Base-by-base conservation (phyloP, 2,797 vertebrate genomes). In the Rallus crepitans region DNA sequence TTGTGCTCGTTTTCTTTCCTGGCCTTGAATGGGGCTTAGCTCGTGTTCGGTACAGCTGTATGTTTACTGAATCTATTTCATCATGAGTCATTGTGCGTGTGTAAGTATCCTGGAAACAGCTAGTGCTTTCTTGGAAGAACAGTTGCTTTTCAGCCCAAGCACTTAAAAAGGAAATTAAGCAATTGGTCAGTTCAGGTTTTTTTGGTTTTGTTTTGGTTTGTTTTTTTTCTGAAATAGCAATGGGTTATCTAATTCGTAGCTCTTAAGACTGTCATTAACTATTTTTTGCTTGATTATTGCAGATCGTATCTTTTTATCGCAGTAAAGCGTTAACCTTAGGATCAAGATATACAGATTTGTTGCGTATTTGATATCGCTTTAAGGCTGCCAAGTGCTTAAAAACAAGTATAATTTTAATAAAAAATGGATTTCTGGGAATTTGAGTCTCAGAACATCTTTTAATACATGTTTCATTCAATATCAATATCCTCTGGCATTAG, bases 51-150 rank as follows among this genome's bases (percentile, higher is more conserved):
- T 98, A 98, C 98, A 98, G 98, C 98, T 98, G 98, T 98, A 98
- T 98, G 98, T 98, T 98, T 98, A 98, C 98, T 98, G 98, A 98
- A 98, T 98, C 98, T 98, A 97, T 98, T 98, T 98, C 98, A 98
- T 98, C 98, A 97, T 98, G 98, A 98, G 96, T 98, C 98, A 98
- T 98, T 98, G 98, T 98, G 98, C 98, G 98, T 98, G 98, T 98
- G 98, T 98, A 98, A 98, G 98, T 99, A 98, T 98, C 98, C 98
- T 98, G 98, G 98, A 98, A 98, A 98, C 98, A 98, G 98, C 97
- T 96, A 98, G 98, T 96, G 98, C 98, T 98, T 98, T 98, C 98
- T 98, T 98, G 98, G 98, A 98, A 98, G 98, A 98, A 98, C 97
- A 97, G 97, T 98, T 98, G 97, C 98, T 98, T 98, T 98, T 98